Evolutionary conservation across 2,888 invertebrate genomes (phyloP).

Genomic region (Pyrochroa serraticornis): DNA sequence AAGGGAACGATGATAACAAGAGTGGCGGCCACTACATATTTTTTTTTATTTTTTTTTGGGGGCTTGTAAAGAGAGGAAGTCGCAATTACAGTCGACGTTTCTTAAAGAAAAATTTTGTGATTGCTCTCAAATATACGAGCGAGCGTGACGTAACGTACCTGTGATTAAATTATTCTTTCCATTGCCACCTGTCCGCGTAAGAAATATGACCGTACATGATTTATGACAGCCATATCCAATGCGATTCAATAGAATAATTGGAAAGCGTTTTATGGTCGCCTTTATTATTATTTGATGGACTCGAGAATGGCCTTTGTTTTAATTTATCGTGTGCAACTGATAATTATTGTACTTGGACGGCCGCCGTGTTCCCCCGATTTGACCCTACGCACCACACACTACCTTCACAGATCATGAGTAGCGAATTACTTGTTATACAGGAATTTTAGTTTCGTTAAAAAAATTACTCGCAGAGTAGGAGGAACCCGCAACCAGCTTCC

Average conservation of each 20-base stretch:
- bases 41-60: too few species aligned
- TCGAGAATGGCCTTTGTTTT: slow-evolving; percentile 17
- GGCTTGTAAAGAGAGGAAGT: too few species aligned
- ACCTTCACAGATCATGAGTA: too few species aligned
- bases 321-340: slow-evolving; percentile 7
- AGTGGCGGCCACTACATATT: slow-evolving; percentile 9
- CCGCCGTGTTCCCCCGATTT: too few species aligned
- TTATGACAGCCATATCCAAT: slow-evolving; percentile 25
- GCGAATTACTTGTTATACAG: too few species aligned
- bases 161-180: slow-evolving; percentile 24
- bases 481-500: too few species aligned
- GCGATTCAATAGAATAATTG: slow-evolving; percentile 31
- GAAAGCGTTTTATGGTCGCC: slow-evolving; percentile 26
- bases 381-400: too few species aligned
- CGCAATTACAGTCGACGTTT: too few species aligned
- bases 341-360: too few species aligned
- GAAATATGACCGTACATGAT: slow-evolving; percentile 27
- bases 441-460: too few species aligned
- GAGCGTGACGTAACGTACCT: slow-evolving; percentile 21
- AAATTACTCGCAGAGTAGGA: too few species aligned
- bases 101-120: too few species aligned
- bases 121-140: slow-evolving; percentile 4
- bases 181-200: slow-evolving; percentile 24
- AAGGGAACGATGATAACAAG: slow-evolving; percentile 23
- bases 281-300: slow-evolving; percentile 27